A percentile compares a stretch with the other conserved stretches of the same genome.
Evolutionary conservation across 2,797 vertebrate species (phyloP).

Genomic region (Distichodus sexfasciatus): DNA sequence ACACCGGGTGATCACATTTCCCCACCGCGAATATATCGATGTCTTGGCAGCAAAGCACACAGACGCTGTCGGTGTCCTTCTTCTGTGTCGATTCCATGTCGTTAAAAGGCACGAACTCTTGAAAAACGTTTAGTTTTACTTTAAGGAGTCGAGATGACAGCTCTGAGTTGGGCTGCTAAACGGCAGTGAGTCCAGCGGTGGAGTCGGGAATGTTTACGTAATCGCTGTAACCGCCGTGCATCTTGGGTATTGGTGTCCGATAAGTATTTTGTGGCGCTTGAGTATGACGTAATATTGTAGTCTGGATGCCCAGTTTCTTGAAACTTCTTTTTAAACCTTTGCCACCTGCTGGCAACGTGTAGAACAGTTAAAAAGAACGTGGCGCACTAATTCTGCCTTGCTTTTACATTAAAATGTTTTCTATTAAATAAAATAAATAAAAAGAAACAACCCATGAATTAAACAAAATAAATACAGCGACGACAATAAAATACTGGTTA

Average conservation of each 20-base stretch:
- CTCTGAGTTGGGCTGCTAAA: conserved; percentile 6
- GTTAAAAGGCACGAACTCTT: background rate
- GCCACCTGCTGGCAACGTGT: no score
- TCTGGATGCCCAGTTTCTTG: no score
- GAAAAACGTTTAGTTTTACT: conserved; percentile 12
- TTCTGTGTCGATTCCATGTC: conserved; percentile 65
- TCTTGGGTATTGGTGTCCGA: conserved; percentile 16
- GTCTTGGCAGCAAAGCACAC: conserved; percentile 94
- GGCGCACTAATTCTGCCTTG: no score
- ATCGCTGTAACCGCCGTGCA: conserved; percentile 14
- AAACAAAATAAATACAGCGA: no score
- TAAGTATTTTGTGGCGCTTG: background rate
- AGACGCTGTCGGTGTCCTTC: conserved; percentile 79
- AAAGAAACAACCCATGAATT: no score
- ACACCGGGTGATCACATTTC: conserved; percentile 96
- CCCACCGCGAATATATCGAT: conserved; percentile 90
- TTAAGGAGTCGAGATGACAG: no score
- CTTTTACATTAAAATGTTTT: no score
- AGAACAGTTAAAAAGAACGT: no score
- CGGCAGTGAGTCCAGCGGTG: conserved; percentile 10
- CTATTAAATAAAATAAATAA: no score
- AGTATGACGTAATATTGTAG: no score
- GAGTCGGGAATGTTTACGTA: conserved; percentile 34
- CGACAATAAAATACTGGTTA: no score
- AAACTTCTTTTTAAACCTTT: no score